phyloP scores from a whole-genome alignment of 1,140 invertebrate species.

The Antheraea mylitta region DNA sequence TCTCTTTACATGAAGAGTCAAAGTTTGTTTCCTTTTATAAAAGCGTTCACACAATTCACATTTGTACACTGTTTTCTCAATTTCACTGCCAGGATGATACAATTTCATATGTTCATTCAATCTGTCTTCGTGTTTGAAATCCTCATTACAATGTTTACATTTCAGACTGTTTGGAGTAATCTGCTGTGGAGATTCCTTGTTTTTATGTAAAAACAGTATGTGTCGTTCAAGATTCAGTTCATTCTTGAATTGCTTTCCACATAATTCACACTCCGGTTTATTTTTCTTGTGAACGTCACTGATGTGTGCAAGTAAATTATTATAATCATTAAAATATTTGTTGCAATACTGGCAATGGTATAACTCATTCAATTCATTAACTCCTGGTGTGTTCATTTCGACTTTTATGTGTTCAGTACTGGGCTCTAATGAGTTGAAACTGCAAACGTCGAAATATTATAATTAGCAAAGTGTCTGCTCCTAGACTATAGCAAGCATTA shows the following conservation, averaged over 20 bases:
- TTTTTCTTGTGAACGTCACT: background rate
- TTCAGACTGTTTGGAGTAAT: background rate
- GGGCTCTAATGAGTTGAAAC: too few species aligned
- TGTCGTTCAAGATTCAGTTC: background rate
- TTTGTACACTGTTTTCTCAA: background rate
- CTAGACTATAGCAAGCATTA: too few species aligned
- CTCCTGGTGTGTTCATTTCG: too few species aligned
- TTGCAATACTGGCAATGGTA: too few species aligned
- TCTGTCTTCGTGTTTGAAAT: background rate
- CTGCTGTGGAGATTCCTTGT: background rate
- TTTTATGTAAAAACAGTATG: background rate
- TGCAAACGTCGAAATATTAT: too few species aligned
- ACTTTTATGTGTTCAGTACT: too few species aligned
- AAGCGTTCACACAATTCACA: background rate
- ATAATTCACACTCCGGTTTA: background rate
- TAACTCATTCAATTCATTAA: too few species aligned
- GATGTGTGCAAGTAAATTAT: background rate
- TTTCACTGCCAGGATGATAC: background rate
- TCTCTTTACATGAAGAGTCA: too few species aligned
- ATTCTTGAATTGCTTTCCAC: background rate
- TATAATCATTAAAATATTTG: too few species aligned
- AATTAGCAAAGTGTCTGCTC: too few species aligned
- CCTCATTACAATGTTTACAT: background rate
- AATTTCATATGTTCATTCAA: background rate
- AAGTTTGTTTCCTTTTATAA: too few species aligned